These are phyloP conservation scores for Dichetophora obliterata DNA, from an alignment of 2,888 invertebrate genomes.

Conservation along the genomic window DNA sequence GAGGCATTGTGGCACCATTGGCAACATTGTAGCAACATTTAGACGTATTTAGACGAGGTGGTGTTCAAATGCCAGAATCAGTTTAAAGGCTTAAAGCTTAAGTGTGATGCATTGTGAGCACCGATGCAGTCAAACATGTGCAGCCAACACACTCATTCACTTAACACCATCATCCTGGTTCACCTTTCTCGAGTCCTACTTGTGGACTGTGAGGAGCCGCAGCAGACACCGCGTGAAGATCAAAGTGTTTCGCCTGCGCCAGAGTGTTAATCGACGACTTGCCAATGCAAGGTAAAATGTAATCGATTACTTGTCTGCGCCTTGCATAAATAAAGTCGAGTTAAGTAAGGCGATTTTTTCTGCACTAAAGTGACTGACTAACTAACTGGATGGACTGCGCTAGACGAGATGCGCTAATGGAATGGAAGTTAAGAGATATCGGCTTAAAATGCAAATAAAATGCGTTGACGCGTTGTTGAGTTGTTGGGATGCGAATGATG, in stretches of 20 bases:
- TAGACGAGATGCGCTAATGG: neutral
- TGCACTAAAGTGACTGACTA: neutral
- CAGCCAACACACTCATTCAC: constrained; percentile 4
- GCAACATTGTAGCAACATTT: constrained; percentile 10
- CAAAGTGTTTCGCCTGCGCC: constrained; percentile 1
- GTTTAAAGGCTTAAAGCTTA: neutral
- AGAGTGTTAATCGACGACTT: constrained; percentile 19
- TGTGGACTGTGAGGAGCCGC: neutral
- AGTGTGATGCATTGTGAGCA: neutral
- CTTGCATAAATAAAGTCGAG: neutral
- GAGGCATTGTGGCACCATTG: neutral
- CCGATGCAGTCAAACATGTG: neutral
- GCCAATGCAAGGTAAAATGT: constrained; percentile 2
- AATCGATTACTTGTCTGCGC: constrained; percentile 21
- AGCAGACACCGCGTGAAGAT: constrained; percentile 19
- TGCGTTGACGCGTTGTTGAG: neutral
- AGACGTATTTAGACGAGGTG: neutral
- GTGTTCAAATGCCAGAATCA: neutral
- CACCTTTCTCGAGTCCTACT: neutral
- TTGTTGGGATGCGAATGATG: neutral
- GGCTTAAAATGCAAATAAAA: constrained; percentile 1
- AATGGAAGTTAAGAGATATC: neutral
- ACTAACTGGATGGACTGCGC: neutral
- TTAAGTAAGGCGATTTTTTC: neutral
- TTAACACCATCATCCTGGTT: neutral